Conservation (phyloP, 2,113 vertebrate genomes). For the Steatornis caripensis region DNA sequence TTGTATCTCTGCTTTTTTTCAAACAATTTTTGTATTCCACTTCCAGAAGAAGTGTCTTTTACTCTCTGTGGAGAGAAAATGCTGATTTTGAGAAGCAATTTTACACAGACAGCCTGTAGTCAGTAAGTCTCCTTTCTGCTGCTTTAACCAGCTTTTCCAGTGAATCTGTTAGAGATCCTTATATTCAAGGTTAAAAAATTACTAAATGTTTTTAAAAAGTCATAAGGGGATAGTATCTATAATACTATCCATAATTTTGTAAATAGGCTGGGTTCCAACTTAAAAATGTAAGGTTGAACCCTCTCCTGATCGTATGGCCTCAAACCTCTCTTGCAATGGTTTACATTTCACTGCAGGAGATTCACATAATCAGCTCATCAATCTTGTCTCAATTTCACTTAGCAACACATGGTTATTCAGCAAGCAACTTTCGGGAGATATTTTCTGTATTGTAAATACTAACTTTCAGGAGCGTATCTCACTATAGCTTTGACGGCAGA, state of each 20-base stretch:
- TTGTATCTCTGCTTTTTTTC: neutral
- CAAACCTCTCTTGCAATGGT: neutral
- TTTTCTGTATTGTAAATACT: neutral
- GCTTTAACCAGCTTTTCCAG: neutral
- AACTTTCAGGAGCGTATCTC: neutral
- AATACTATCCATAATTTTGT: neutral
- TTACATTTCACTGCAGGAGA: neutral
- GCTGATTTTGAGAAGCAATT: neutral
- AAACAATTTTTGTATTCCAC: neutral
- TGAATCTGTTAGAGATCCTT: neutral
- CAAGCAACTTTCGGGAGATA: neutral
- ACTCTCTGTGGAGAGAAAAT: neutral
- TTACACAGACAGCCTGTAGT: neutral
- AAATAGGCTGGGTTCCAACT: neutral
- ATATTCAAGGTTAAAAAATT: neutral
- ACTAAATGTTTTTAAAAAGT: neutral
- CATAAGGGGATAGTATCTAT: neutral
- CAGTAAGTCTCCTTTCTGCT: neutral
- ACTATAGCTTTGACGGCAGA: neutral
- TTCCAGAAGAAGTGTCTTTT: neutral
- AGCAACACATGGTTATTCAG: neutral
- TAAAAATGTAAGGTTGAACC: neutral
- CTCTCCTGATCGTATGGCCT: neutral
- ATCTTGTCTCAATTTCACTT: neutral
- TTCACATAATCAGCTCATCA: neutral